Conservation (phyloP, 2,888 invertebrate genomes). For the Drosophila algonquin region DNA sequence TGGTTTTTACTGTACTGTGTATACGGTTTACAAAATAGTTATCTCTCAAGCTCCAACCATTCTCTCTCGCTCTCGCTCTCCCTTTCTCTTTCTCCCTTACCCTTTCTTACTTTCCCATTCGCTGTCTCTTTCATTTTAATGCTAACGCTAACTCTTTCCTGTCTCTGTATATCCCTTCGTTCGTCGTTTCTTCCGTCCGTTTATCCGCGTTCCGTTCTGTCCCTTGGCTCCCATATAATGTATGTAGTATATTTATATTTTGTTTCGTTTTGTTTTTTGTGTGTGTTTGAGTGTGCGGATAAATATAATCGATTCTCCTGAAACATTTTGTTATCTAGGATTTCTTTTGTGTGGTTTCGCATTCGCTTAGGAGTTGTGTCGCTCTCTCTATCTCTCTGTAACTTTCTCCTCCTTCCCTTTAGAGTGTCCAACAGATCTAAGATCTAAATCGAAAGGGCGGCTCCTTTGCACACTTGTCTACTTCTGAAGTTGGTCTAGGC, state of each 20-base stretch:
- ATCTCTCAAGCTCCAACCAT: constrained; percentile 11
- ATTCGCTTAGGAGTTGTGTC: constrained; percentile 1
- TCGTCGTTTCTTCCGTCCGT: not conserved
- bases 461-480: not conserved
- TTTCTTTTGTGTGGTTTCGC: constrained; percentile 33
- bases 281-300: constrained; percentile 32
- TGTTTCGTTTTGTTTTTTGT: not conserved
- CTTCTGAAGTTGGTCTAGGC: not conserved
- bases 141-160: constrained; percentile 2
- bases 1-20: constrained; percentile 41
- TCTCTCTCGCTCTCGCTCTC: constrained; percentile 1
- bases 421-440: not conserved
- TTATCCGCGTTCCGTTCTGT: not conserved
- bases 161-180: not conserved
- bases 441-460: not conserved
- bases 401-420: not conserved
- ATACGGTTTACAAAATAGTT: constrained; percentile 71
- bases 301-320: constrained; percentile 18
- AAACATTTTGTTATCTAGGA: constrained; percentile 25
- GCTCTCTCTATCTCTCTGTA: not conserved
- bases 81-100: constrained; percentile 8
- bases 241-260: not conserved
- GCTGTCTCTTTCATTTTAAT: not conserved
- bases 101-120: constrained; percentile 5
- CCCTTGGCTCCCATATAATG: not conserved